Evolutionary conservation across 37 sponge, comb jelly and placozoan genomes (phyloP), one percentile per base, ranked within the genome.

Genomic region (Tethya wilhelma): DNA sequence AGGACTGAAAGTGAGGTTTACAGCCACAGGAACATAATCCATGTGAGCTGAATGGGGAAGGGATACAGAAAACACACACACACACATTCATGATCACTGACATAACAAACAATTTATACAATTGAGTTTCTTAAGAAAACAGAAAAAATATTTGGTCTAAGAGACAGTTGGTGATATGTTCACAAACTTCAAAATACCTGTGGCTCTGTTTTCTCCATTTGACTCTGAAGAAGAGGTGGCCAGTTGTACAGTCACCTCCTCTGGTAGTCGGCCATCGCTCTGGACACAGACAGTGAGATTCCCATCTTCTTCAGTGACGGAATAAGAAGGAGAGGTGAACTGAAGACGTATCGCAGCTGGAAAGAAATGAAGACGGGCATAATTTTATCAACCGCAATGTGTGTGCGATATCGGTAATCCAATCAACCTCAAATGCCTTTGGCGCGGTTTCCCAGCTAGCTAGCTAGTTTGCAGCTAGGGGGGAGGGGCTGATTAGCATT

Each of bases 201-300:
- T 37, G 38, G 75, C 75, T 53, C 19, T 9, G 19, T 36, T 74
- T 53, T 4, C 4, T 34, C 22, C 38, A n/a, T 1, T 28, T 41
- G 26, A 37, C 3, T 59, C 12, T 34, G 34, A n/a, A n/a, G n/a
- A 32, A 59, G 22, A 74, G 22, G 75, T 28, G 39, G 2, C 38
- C 31, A 74, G 20, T 17, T 37, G n/a, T 14, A 74, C 60, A 28
- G 31, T 11, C 28, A 74, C 75, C 14, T 17, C 60, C 26, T 74
- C 75, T 9, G 43, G 59, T 20, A 74, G 60, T 36, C 40, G 38
- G 1, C 26, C 25, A 0, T 59, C 75, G 2, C 17, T 41, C 59
- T 2, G 34, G 14, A 74, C 19, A 31, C 75, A 74, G 60, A 74
- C 59, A 28, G 12, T 2, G 3, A 57, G 60, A 17, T 29, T 36